Conservation (phyloP, 2,888 invertebrate genomes). For the Leptogaster cylindrica region DNA sequence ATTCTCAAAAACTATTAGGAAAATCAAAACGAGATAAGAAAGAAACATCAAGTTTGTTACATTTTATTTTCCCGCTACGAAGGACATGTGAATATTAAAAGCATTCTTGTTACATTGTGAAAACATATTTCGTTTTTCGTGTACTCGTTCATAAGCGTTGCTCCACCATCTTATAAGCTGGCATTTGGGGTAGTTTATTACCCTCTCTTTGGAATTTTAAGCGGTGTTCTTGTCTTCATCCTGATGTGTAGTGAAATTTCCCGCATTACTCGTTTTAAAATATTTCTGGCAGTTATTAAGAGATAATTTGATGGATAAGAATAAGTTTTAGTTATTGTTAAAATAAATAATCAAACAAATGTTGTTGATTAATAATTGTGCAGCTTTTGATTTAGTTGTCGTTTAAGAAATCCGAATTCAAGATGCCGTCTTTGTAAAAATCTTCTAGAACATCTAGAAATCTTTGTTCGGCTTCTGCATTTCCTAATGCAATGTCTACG, state of each 20-base stretch:
- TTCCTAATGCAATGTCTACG: constrained; percentile 79
- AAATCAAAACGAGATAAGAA: neutral
- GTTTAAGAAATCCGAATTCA: constrained; percentile 53
- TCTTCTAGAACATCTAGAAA: constrained; percentile 77
- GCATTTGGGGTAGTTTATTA: no score
- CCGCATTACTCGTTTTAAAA: neutral
- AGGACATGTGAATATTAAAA: constrained; percentile 16
- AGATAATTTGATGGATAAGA: constrained; percentile 14
- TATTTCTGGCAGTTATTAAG: constrained; percentile 23
- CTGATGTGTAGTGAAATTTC: neutral
- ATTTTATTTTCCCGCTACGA: constrained; percentile 2
- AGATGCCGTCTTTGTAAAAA: constrained; percentile 73
- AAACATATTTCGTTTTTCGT: constrained; percentile 16
- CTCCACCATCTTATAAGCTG: neutral
- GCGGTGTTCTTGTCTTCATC: neutral
- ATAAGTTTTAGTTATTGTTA: neutral
- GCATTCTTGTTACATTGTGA: constrained; percentile 22
- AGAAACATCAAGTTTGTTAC: constrained; percentile 2
- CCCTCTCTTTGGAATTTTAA: neutral
- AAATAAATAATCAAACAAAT: no score
- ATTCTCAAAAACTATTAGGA: neutral
- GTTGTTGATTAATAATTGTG: no score
- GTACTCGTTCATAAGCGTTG: neutral
- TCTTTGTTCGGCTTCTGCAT: constrained; percentile 76
- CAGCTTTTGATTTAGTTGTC: constrained; percentile 15